Conservation (phyloP, 2,888 invertebrate species). For the Cynaeus angustus region DNA sequence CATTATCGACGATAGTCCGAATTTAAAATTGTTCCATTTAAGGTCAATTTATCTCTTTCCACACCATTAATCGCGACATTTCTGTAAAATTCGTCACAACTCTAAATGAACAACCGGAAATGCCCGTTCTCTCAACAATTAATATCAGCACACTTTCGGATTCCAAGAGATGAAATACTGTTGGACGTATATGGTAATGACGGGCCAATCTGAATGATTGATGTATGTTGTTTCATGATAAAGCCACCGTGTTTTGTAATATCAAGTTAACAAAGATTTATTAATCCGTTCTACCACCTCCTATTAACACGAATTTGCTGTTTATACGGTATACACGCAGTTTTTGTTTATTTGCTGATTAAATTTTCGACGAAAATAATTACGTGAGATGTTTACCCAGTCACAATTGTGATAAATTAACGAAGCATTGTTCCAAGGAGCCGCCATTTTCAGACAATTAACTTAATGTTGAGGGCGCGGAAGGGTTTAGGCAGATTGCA, state of each 20-base stretch:
- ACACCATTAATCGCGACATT: conserved; percentile 16
- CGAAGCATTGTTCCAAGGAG: conserved; percentile 27
- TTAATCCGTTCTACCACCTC: conserved; percentile 61
- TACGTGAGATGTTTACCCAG: conserved; percentile 48
- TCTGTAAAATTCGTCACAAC: conserved; percentile 16
- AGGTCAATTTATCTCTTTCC: conserved; percentile 24
- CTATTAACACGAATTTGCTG: conserved; percentile 52
- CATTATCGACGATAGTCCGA: conserved; percentile 13
- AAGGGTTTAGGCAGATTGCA: conserved; percentile 11
- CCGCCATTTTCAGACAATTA: conserved; percentile 32
- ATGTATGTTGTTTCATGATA: conserved; percentile 70
- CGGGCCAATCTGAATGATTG: conserved; percentile 71
- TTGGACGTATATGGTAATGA: conserved; percentile 67
- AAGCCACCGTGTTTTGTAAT: conserved; percentile 68
- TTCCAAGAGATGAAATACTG: conserved; percentile 50
- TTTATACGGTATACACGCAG: conserved; percentile 47
- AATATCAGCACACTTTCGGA: conserved; percentile 44
- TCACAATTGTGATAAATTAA: conserved; percentile 51
- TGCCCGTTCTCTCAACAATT: conserved; percentile 36
- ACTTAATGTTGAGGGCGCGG: conserved; percentile 21
- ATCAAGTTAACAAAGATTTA: conserved; percentile 69
- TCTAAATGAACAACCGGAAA: conserved; percentile 14
- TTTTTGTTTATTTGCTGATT: conserved; percentile 51
- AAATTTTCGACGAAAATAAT: conserved; percentile 50
- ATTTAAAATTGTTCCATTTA: conserved; percentile 14